Conservation (phyloP, 2,888 invertebrate species). For the Patella pellucida region DNA sequence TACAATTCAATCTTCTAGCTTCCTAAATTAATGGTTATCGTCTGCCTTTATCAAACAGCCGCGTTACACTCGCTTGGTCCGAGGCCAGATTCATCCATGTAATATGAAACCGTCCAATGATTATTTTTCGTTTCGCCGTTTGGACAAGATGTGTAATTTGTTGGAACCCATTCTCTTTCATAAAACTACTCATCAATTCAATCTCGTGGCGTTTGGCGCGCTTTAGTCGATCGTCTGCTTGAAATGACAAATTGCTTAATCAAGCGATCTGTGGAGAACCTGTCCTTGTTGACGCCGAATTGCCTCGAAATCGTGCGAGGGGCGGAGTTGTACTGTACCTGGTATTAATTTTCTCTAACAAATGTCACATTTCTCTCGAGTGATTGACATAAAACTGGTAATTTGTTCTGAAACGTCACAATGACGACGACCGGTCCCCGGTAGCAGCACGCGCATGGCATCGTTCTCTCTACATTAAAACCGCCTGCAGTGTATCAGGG, state of each 20-base stretch:
- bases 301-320: slow-evolving; percentile 21
- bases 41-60: no score
- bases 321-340: slow-evolving; percentile 22
- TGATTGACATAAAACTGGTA: slow-evolving; percentile 25
- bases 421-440: slow-evolving; percentile 19
- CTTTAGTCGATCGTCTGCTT: slow-evolving; percentile 25
- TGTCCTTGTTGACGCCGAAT: slow-evolving; percentile 26
- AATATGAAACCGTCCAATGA: slow-evolving; percentile 23
- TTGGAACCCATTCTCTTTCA: slow-evolving; percentile 23
- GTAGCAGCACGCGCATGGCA: slow-evolving; percentile 23
- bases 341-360: slow-evolving; percentile 18
- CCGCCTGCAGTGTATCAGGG: slow-evolving; percentile 26
- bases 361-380: slow-evolving; percentile 22
- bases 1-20: no score
- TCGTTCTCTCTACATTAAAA: slow-evolving; percentile 20
- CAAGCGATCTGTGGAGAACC: slow-evolving; percentile 20
- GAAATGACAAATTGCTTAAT: slow-evolving; percentile 27
- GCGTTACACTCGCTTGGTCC: neutral
- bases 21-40: no score
- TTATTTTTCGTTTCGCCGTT: slow-evolving; percentile 19
- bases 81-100: slow-evolving; percentile 2
- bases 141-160: slow-evolving; percentile 26
- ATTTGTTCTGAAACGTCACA: slow-evolving; percentile 25
- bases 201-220: slow-evolving; percentile 23
- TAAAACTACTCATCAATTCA: slow-evolving; percentile 25